Conservation (phyloP, 1,140 invertebrate genomes). For the Planococcus citri region DNA sequence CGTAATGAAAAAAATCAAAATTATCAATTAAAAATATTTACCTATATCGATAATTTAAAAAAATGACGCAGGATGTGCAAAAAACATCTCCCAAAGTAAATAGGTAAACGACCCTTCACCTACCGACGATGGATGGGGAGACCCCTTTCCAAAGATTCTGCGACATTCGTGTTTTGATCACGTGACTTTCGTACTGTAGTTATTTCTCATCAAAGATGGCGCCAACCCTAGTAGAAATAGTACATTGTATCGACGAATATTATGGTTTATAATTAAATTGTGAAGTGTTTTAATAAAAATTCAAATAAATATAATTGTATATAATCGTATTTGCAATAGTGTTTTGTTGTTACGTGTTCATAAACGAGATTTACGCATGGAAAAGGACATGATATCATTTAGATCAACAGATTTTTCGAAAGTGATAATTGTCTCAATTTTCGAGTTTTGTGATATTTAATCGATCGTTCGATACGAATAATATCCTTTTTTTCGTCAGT, state of each 20-base stretch:
- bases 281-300: constrained; percentile 3
- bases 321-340: neutral
- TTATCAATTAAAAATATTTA: too few relatives aligned
- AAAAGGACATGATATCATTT: constrained; percentile 19
- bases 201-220: constrained; percentile 19
- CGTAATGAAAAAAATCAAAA: too few relatives aligned
- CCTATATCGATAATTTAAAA: too few relatives aligned
- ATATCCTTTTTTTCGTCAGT: neutral
- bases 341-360: neutral
- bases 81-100: neutral
- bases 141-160: neutral
- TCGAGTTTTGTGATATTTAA: neutral
- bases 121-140: neutral
- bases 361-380: neutral
- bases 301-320: neutral
- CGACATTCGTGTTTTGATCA: constrained; percentile 18
- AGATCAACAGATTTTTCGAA: constrained; percentile 10
- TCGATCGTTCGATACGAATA: neutral
- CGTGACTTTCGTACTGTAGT: constrained; percentile 11
- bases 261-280: constrained; percentile 1
- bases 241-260: neutral
- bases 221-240: constrained; percentile 9
- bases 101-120: neutral
- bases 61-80: too few relatives aligned
- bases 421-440: neutral